Conservation (phyloP, 1,140 invertebrate genomes). For the Danaus plexippus region DNA sequence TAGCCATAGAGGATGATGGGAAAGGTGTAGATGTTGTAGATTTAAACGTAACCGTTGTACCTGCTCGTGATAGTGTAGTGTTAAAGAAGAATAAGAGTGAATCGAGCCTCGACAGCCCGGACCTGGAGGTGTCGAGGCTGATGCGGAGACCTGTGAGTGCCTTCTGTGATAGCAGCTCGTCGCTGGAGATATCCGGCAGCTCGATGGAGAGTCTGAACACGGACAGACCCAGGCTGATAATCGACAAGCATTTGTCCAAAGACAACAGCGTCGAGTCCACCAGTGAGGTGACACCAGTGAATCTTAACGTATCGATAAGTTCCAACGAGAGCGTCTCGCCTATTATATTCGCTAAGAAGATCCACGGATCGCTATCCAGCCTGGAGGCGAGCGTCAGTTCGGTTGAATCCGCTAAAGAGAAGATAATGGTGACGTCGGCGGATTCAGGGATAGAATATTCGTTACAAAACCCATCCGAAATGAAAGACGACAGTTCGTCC, state of each 20-base stretch:
- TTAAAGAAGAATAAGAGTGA: conserved; percentile 70
- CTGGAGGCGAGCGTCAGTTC: conserved; percentile 68
- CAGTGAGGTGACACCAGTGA: conserved; percentile 55
- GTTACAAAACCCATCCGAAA: conserved; percentile 50
- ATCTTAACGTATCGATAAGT: conserved; percentile 63
- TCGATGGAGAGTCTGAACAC: conserved; percentile 65
- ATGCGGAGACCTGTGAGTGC: conserved; percentile 55
- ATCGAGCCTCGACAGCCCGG: conserved; percentile 67
- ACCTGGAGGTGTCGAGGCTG: conserved; percentile 66
- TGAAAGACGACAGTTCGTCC: conserved; percentile 56
- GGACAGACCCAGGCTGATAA: conserved; percentile 30
- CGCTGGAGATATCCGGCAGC: conserved; percentile 65
- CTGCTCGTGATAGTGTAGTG: conserved; percentile 55
- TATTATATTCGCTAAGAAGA: conserved; percentile 62
- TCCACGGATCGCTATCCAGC: conserved; percentile 65
- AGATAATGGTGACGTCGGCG: conserved; percentile 63
- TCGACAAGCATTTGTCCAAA: conserved; percentile 39
- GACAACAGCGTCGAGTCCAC: conserved; percentile 60
- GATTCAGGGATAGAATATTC: conserved; percentile 68
- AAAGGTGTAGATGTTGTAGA: no score
- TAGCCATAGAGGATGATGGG: conserved; percentile 32
- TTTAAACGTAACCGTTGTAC: conserved; percentile 29
- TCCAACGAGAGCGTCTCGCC: conserved; percentile 69
- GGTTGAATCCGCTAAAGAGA: conserved; percentile 56
- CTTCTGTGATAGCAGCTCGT: conserved; percentile 65